A percentile compares a stretch with the other conserved stretches of the same genome.
These are phyloP conservation scores for Noctua janthe DNA, from an alignment of 2,888 invertebrate species.

Conservation along the genomic window DNA sequence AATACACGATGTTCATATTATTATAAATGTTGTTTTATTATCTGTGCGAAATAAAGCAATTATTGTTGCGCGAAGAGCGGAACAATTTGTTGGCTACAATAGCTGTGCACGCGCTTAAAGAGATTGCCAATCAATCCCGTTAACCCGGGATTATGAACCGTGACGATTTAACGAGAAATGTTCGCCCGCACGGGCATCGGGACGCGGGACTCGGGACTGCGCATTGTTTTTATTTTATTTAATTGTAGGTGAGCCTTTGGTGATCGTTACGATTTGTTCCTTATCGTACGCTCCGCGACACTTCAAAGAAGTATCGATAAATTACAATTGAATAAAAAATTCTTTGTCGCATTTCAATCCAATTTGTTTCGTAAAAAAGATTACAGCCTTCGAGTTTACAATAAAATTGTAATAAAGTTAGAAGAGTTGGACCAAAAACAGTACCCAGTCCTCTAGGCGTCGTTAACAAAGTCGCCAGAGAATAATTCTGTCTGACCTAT, in stretches of 20 bases:
- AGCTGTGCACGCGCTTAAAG: constrained; percentile 65
- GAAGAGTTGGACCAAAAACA: constrained; percentile 28
- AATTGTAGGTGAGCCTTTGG: constrained; percentile 66
- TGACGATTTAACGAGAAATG: constrained; percentile 79
- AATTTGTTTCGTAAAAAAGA: constrained; percentile 42
- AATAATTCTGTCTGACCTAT: constrained; percentile 59
- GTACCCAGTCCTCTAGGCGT: constrained; percentile 31
- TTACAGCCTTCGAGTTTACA: constrained; percentile 25
- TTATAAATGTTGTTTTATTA: constrained; percentile 45
- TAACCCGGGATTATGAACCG: constrained; percentile 72
- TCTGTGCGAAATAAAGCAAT: constrained; percentile 59
- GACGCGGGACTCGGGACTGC: constrained; percentile 27
- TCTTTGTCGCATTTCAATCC: constrained; percentile 31
- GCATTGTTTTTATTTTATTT: constrained; percentile 65
- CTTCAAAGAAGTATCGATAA: constrained; percentile 43
- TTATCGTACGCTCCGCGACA: constrained; percentile 37
- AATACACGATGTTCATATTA: constrained; percentile 25
- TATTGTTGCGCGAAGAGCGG: constrained; percentile 59
- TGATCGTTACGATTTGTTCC: constrained; percentile 49
- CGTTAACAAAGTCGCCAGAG: constrained; percentile 62
- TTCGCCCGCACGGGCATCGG: constrained; percentile 51
- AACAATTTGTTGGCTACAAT: constrained; percentile 68
- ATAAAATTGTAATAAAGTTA: constrained; percentile 36
- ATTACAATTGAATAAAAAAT: constrained; percentile 44
- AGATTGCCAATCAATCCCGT: constrained; percentile 70